Evolutionary conservation across 2,113 vertebrate genomes (phyloP).

Genomic region (Zosterops japonicus): DNA sequence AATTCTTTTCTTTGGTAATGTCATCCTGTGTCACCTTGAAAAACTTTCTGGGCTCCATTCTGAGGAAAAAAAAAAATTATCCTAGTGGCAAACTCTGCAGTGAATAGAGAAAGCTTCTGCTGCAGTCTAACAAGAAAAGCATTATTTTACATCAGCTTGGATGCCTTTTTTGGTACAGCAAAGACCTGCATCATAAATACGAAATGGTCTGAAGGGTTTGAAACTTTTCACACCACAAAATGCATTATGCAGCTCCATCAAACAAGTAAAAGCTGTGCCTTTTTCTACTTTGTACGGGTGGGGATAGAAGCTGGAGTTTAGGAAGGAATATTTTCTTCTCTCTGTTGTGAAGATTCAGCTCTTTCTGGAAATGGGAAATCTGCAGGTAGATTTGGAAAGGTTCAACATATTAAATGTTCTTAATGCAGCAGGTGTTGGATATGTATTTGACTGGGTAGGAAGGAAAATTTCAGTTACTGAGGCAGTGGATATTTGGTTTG

Average conservation of each 20-base stretch:
- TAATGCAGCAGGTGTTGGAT: not conserved
- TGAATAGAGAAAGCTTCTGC: not conserved
- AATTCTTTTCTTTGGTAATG: not conserved
- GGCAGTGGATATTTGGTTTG: not conserved
- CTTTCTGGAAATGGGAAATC: not conserved
- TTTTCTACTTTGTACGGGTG: not conserved
- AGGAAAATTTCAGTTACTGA: not conserved
- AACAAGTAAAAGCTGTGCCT: not conserved
- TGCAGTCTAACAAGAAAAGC: not conserved
- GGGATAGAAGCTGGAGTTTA: not conserved
- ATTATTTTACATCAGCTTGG: not conserved
- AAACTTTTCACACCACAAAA: not conserved
- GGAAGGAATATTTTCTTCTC: not conserved
- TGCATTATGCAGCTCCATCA: not conserved
- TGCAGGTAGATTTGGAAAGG: not conserved
- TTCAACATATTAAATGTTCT: not conserved
- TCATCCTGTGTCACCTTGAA: not conserved
- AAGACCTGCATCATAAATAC: not conserved
- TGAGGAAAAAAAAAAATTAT: not conserved
- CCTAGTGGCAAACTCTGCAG: not conserved
- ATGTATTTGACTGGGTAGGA: not conserved
- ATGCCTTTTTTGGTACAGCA: not conserved
- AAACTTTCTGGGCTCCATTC: not conserved
- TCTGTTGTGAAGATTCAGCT: not conserved
- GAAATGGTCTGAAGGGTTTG: not conserved